These are phyloP conservation scores for Anabacerthia variegaticeps DNA, from an alignment of 2,797 vertebrate species.

Conservation along the genomic window DNA sequence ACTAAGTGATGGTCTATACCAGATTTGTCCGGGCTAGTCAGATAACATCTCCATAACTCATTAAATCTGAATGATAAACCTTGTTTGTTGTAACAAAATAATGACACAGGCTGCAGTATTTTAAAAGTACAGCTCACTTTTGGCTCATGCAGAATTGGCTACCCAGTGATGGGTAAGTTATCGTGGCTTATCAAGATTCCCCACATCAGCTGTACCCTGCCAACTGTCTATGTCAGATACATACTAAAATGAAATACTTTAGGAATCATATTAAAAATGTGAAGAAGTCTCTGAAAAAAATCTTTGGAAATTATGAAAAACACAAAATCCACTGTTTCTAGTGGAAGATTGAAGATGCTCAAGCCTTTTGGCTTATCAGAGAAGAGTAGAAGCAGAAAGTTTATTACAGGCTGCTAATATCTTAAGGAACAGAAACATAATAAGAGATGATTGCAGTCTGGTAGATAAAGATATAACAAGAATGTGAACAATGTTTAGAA, in stretches of 20 bases:
- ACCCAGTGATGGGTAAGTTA: neutral
- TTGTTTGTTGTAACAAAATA: neutral
- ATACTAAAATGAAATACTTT: neutral
- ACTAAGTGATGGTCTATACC: neutral
- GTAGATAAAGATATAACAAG: neutral
- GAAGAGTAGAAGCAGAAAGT: neutral
- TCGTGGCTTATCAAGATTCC: neutral
- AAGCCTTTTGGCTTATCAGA: neutral
- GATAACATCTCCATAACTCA: constrained; percentile 1
- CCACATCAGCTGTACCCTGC: neutral
- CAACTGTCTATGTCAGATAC: neutral
- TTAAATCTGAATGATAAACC: neutral
- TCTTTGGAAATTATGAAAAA: neutral
- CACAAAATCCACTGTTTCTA: neutral
- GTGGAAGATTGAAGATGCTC: neutral
- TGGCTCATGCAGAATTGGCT: neutral
- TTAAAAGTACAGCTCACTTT: neutral
- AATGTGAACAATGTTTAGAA: neutral
- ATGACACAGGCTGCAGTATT: neutral
- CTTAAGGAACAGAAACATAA: neutral
- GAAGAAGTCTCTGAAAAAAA: neutral
- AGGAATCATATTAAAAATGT: neutral
- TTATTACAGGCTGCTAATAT: neutral
- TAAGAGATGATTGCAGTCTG: neutral
- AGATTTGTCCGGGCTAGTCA: neutral